Percentiles rank a stretch among this genome's conserved stretches.
These are phyloP conservation scores for Tetramorium bicarinatum DNA, from an alignment of 2,888 invertebrate genomes.

Conservation along the genomic window DNA sequence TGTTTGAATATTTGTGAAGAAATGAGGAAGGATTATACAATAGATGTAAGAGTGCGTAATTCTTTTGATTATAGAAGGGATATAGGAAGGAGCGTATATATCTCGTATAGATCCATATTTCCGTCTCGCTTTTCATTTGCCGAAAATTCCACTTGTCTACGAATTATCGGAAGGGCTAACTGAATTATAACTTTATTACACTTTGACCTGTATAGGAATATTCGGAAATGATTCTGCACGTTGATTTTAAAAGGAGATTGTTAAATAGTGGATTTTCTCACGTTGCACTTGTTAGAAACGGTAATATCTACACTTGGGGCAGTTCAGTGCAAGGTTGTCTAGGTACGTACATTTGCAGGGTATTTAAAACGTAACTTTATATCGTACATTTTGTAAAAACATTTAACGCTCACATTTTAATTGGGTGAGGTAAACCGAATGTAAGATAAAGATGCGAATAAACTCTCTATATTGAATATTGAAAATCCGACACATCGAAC, in stretches of 20 bases:
- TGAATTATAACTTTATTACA: conserved; percentile 20
- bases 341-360: conserved; percentile 82
- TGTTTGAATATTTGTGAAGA: not conserved
- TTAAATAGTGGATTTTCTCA: conserved; percentile 89
- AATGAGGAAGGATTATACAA: not conserved
- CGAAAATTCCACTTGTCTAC: not conserved
- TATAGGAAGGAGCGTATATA: not conserved
- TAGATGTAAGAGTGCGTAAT: not conserved
- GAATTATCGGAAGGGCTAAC: not conserved
- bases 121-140: not conserved
- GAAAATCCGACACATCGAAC: not conserved
- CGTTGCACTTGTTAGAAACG: conserved; percentile 89
- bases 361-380: not conserved
- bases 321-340: conserved; percentile 88
- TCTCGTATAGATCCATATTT: not conserved
- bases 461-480: not conserved
- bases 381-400: too few relatives aligned
- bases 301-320: conserved; percentile 90
- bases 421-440: not conserved
- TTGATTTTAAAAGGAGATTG: conserved; percentile 86
- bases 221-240: conserved; percentile 65
- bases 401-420: too few relatives aligned
- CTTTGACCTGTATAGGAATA: conserved; percentile 59
- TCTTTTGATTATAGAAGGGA: not conserved
- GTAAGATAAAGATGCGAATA: not conserved